Evolutionary conservation across 2,113 vertebrate genomes (phyloP).

Genomic region (Etheostoma spectabile): DNA sequence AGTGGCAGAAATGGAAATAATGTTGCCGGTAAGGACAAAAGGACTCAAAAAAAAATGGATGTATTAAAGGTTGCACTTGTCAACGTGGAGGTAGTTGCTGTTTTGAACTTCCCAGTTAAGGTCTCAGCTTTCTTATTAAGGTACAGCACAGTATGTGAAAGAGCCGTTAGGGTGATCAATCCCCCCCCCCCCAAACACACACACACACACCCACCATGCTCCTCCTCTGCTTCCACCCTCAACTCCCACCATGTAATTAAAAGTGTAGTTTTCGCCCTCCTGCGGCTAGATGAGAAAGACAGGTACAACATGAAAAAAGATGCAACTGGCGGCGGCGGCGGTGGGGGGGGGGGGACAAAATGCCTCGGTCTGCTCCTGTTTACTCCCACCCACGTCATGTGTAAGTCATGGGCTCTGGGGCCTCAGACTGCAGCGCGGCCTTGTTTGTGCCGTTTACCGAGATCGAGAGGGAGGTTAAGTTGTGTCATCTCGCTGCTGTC

Average conservation of each 20-base stretch:
- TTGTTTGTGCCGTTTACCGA: slow-evolving; percentile 70
- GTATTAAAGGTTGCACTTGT: slow-evolving; percentile 22
- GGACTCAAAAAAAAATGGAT: neutral
- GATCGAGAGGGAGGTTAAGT: slow-evolving; percentile 76
- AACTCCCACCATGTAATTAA: slow-evolving; percentile 81
- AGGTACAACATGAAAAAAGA: slow-evolving; percentile 73
- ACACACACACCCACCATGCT: neutral
- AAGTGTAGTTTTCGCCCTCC: slow-evolving; percentile 74
- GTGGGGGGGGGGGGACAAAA: slow-evolving; percentile 50
- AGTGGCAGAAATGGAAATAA: neutral
- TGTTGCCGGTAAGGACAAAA: too few relatives aligned
- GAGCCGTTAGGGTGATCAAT: slow-evolving; percentile 72
- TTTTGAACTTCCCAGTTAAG: slow-evolving; percentile 62
- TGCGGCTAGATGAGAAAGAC: slow-evolving; percentile 75
- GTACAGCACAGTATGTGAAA: slow-evolving; percentile 73
- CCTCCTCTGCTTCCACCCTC: slow-evolving; percentile 40
- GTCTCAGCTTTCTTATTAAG: slow-evolving; percentile 73
- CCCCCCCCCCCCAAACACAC: slow-evolving; percentile 18
- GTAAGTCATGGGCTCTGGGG: slow-evolving; percentile 76
- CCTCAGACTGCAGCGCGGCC: slow-evolving; percentile 55
- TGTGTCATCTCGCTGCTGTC: slow-evolving; percentile 69
- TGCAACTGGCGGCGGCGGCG: slow-evolving; percentile 19
- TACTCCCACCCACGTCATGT: slow-evolving; percentile 78
- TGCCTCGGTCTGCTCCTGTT: slow-evolving; percentile 73
- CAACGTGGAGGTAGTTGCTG: slow-evolving; percentile 48